Percentiles rank a stretch among this genome's conserved stretches.
Evolutionary conservation across 1,140 invertebrate genomes (phyloP).

Genomic region (Dreissena rostriformis): DNA sequence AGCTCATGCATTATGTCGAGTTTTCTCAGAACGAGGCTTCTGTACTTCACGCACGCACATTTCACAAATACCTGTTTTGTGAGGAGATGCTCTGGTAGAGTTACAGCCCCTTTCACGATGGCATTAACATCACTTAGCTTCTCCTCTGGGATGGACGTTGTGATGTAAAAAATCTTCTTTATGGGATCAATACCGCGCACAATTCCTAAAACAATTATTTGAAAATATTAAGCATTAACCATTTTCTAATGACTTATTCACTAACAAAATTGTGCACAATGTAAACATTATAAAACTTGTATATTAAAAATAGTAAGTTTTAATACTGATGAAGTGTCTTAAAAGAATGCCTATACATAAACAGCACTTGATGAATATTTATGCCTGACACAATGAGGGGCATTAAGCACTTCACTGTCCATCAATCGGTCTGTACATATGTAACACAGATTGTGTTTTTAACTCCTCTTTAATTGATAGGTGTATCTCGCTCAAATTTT

Average conservation of each 20-base stretch:
- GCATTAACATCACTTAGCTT: conserved; percentile 70
- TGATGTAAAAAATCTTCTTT: conserved; percentile 66
- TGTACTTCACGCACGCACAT: background rate
- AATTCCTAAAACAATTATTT: conserved; percentile 65
- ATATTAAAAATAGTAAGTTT: too few species aligned
- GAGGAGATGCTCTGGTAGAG: conserved; percentile 69
- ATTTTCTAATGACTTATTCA: background rate
- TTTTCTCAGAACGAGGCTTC: background rate
- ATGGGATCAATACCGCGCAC: conserved; percentile 71
- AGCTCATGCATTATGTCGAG: background rate
- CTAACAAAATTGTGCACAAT: background rate
- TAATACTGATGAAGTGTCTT: background rate
- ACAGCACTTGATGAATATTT: background rate
- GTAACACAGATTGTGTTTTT: too few species aligned
- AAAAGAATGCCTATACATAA: too few species aligned
- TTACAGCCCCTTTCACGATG: conserved; percentile 68
- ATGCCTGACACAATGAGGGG: background rate
- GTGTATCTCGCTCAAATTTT: too few species aligned
- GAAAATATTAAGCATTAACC: background rate
- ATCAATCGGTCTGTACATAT: too few species aligned
- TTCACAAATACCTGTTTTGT: conserved; percentile 48
- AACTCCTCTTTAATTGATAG: too few species aligned
- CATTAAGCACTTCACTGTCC: background rate
- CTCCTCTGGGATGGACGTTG: conserved; percentile 65
- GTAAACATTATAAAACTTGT: background rate